Base-by-base conservation (phyloP, 2,113 vertebrate genomes). In the Capra hircus region DNA sequence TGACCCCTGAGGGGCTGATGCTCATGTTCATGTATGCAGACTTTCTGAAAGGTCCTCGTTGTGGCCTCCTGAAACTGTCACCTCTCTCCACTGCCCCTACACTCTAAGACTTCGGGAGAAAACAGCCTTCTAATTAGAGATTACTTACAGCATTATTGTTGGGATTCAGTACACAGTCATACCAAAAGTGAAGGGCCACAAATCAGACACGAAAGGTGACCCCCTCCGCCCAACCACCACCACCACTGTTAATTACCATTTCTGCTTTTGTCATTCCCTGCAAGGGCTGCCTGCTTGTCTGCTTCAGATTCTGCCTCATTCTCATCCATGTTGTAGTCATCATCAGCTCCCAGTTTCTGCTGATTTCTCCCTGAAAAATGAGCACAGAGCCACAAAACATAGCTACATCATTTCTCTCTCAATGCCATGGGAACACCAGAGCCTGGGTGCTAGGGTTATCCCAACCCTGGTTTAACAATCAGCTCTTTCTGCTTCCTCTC, bases 291-390 rank as follows among this genome's bases (percentile, higher is more conserved):
- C 98, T 99, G 99, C 98, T 99, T 99, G 97, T 99, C 99, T 0
- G 98, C 99, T 98, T 99, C 99, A 78, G 99, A 99, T 95, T 99
- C 99, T 0, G 99, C 99, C 97, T 99, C 99, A 23, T 99, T 99
- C 45, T 99, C 99, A 57, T 99, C 99, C 43, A 99, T 98, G 45
- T 99, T 99, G 91, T 99, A 99, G 94, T 99, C 99, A 25, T 98
- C 98, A 48, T 99, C 99, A 9, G 4, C 86, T 74, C 95, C 94
- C 48, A 83, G 88, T 80, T 98, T 97, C 23, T 91, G 93, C 45
- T 86, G 91, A 13, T 91, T 93, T 85, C 57, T 80, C 36, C 90
- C 98, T 98, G 81, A 64, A 62, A 93, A 88, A 40, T 53, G 1
- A 80, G 53, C 64, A 55, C 3, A 92, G 59, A 80, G 57, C 59